Evolutionary conservation across 2,797 vertebrate genomes (phyloP), one percentile per base, ranked within the genome.

Genomic region (Melanotaenia maccullochi): DNA sequence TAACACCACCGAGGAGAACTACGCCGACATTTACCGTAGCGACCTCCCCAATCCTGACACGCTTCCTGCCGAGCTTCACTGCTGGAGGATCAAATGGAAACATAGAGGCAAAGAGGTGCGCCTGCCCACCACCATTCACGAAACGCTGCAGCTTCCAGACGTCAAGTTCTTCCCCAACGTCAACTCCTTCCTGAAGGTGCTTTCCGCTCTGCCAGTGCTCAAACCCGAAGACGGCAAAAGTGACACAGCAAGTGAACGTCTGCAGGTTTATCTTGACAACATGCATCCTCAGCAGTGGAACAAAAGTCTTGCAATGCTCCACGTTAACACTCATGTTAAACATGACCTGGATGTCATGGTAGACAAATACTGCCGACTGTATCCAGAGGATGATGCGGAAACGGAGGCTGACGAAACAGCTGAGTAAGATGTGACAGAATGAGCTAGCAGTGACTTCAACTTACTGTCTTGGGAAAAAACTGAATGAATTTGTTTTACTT

Each of bases 1-100:
- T 89, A 98, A 97, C 82, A 98, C 97, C 0, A 95, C 95, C 0
- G 98, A 99, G 89, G 97, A 99, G 75, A 96, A 95, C 84, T 95
- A 97, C 0, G 96, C 97, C 0, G 96, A 98, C 18, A 92, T 96
- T 79, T 98, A 98, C 86, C 95, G 95, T 73, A 93, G 93, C 1
- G 97, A 98, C 90, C 94, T 99, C 33, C 97, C 97, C 54, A 98
- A 96, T 73, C 96, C 97, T 0, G 97, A 99, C 81, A 99, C 97
- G 0, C 95, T 99, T 9, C 95, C 96, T 0, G 97, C 97, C 0
- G 97, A 99, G 81, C 96, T 99, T 16, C 97, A 98, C 65, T 99
- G 98, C 87, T 99, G 97, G 98, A 95, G 96, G 54, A 99, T 99
- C 85, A 98, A 99, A 66, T 99, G 97, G 97, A 99, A 99, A 78